Evolutionary conservation across 2,113 vertebrate species (phyloP).

Genomic region (human): GRCh38 chr15:27340501-27341000

Average conservation of each 20-base stretch:
- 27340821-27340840: conserved; percentile 56
- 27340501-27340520: conserved; percentile 56
- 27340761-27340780: conserved; percentile 91
- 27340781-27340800: conserved; percentile 92
- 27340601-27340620: conserved; percentile 85
- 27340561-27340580: conserved; percentile 87
- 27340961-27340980: conserved; percentile 36
- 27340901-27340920: conserved; percentile 75
- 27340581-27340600: conserved; percentile 90
- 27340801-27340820: conserved; percentile 78
- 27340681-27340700: conserved; percentile 89
- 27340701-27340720: conserved; percentile 90
- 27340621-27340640: conserved; percentile 89
- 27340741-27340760: conserved; percentile 90
- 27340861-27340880: conserved; percentile 46
- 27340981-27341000: conserved; percentile 34
- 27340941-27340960: not conserved
- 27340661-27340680: conserved; percentile 93
- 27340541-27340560: conserved; percentile 86
- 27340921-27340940: conserved; percentile 74
- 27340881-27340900: conserved; percentile 70
- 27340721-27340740: conserved; percentile 90
- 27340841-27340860: not conserved
- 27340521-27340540: conserved; percentile 84
- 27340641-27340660: conserved; percentile 89